These are phyloP conservation scores for Ageneiosus marmoratus DNA, from an alignment of 2,113 vertebrate genomes.

Conservation along the genomic window DNA sequence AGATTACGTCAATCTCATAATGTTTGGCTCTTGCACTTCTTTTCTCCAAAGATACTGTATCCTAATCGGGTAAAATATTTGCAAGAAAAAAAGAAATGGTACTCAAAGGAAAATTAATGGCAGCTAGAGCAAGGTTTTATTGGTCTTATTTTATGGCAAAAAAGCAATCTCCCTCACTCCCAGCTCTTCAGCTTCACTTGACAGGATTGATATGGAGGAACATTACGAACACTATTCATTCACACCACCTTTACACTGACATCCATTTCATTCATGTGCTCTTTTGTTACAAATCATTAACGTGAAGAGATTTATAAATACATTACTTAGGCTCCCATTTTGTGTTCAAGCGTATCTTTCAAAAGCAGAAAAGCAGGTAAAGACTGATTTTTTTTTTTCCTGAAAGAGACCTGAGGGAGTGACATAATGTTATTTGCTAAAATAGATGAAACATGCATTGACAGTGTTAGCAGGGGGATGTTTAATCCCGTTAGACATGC, in stretches of 20 bases:
- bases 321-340: constrained; percentile 24
- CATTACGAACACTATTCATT: constrained; percentile 52
- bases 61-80: neutral
- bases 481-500: constrained; percentile 28
- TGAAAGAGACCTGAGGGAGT: neutral
- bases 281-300: constrained; percentile 25
- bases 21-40: neutral
- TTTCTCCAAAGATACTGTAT: neutral
- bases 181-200: constrained; percentile 48
- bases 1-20: no score
- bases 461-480: constrained; percentile 16
- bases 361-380: constrained; percentile 7
- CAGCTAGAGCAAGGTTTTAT: neutral
- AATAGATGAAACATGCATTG: constrained; percentile 32
- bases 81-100: neutral
- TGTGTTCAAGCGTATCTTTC: neutral
- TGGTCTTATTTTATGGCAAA: constrained; percentile 35
- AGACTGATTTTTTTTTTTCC: neutral
- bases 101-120: neutral
- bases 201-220: constrained; percentile 53
- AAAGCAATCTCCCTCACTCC: constrained; percentile 39
- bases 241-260: constrained; percentile 38
- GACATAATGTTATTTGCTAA: constrained; percentile 31
- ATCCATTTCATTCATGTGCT: neutral
- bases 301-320: constrained; percentile 22